Percentiles rank a stretch among this genome's conserved stretches.
These are phyloP conservation scores for Phengaris arion DNA, from an alignment of 2,888 invertebrate species.

Conservation along the genomic window DNA sequence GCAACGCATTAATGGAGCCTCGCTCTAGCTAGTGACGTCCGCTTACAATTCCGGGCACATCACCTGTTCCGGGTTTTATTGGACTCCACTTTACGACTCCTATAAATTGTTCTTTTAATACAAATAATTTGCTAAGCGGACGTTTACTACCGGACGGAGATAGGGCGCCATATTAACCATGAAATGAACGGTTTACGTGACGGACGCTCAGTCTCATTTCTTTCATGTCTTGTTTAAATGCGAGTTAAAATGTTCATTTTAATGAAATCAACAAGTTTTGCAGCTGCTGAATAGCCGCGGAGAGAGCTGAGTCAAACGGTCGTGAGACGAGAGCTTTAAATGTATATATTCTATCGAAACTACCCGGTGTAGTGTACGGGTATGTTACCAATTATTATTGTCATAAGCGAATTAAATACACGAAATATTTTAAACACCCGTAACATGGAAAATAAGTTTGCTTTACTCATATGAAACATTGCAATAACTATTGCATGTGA, in stretches of 20 bases:
- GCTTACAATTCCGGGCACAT: not conserved
- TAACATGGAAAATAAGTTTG: not conserved
- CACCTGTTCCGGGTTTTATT: conserved; percentile 2
- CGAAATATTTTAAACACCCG: too few species aligned
- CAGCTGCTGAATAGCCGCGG: too few species aligned
- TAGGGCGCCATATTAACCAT: conserved; percentile 6
- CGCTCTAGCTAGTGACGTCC: not conserved
- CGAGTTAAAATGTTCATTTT: not conserved
- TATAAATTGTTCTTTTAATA: conserved; percentile 25
- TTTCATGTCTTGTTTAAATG: conserved; percentile 6
- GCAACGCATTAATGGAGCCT: too few species aligned
- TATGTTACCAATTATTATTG: too few species aligned
- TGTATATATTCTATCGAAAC: too few species aligned
- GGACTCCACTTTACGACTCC: conserved; percentile 17
- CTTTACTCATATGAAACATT: not conserved
- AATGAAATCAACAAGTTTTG: not conserved
- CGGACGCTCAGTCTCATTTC: not conserved
- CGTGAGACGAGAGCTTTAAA: too few species aligned
- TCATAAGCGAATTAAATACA: too few species aligned
- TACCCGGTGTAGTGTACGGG: too few species aligned
- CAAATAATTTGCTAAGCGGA: conserved; percentile 21
- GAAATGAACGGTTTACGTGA: not conserved
- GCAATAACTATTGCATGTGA: not conserved
- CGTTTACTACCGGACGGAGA: conserved; percentile 1
- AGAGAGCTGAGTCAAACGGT: too few species aligned